These are phyloP conservation scores for Aleadryas rufinucha DNA, from an alignment of 2,113 vertebrate species.

Conservation along the genomic window DNA sequence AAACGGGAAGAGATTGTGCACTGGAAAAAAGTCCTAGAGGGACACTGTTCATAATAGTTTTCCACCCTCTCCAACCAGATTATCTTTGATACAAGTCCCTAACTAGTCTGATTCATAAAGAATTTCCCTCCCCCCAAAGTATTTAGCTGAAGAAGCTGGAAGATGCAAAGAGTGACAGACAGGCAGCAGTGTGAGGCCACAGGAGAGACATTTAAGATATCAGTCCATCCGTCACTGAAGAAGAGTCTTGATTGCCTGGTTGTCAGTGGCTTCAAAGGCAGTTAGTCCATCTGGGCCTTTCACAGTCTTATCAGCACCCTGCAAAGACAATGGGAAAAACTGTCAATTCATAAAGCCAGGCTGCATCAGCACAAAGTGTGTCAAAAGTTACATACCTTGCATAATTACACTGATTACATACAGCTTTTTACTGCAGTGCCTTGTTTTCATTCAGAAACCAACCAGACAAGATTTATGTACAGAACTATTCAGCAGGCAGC, in stretches of 20 bases:
- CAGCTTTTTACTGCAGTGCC: not conserved
- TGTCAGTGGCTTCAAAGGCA: slow-evolving; percentile 85
- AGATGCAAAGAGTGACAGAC: slow-evolving; percentile 83
- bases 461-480: not conserved
- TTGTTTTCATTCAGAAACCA: not conserved
- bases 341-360: not conserved
- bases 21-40: slow-evolving; percentile 54
- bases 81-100: slow-evolving; percentile 42
- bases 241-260: slow-evolving; percentile 87
- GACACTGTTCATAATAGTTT: slow-evolving; percentile 26
- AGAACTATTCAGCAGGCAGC: not conserved
- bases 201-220: slow-evolving; percentile 76
- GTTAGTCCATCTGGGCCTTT: slow-evolving; percentile 85
- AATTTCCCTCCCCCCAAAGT: slow-evolving; percentile 72
- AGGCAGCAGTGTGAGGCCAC: slow-evolving; percentile 85
- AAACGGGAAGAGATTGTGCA: slow-evolving; percentile 62
- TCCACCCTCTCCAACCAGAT: slow-evolving; percentile 41
- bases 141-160: slow-evolving; percentile 79
- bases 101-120: slow-evolving; percentile 66
- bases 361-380: not conserved
- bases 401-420: not conserved
- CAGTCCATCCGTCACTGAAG: slow-evolving; percentile 87
- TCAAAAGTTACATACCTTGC: not conserved
- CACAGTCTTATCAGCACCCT: slow-evolving; percentile 91
- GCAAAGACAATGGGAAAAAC: slow-evolving; percentile 43